phyloP scores from a whole-genome alignment of 2,888 invertebrate species.

The Pseudeuparius sepicola region DNA sequence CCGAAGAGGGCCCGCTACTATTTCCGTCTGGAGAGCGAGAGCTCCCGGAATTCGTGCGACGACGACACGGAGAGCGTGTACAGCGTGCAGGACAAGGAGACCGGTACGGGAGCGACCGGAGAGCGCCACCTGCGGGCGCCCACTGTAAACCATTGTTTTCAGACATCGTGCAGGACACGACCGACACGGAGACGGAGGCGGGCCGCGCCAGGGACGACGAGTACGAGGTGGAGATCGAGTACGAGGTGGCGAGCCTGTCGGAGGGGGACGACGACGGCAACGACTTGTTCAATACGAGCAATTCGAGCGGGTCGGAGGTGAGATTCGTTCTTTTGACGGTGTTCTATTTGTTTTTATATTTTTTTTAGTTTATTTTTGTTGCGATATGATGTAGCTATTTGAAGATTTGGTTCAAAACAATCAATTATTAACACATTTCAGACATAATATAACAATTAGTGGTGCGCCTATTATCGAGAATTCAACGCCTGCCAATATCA shows the following conservation, averaged over 20 bases:
- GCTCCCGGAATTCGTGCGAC: constrained; percentile 31
- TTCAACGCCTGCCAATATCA: too few relatives aligned
- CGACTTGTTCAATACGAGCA: constrained; percentile 24
- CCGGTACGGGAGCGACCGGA: constrained; percentile 54
- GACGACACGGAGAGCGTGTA: constrained; percentile 48
- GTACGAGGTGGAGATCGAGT: constrained; percentile 32
- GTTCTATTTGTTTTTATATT: constrained; percentile 4
- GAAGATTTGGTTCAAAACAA: too few relatives aligned
- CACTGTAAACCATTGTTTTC: constrained; percentile 31
- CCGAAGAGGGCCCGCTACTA: constrained; percentile 27
- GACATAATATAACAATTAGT: too few relatives aligned
- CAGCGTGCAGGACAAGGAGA: constrained; percentile 55
- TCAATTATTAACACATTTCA: too few relatives aligned
- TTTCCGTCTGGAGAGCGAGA: constrained; percentile 39
- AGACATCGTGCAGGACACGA: constrained; percentile 37
- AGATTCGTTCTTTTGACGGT: constrained; percentile 19
- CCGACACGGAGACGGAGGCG: constrained; percentile 35
- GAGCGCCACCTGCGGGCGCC: constrained; percentile 11
- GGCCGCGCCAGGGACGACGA: constrained; percentile 26
- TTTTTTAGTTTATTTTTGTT: neutral
- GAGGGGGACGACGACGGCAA: constrained; percentile 37
- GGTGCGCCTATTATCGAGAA: too few relatives aligned
- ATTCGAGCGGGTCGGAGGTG: constrained; percentile 47
- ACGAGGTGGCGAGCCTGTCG: constrained; percentile 42
- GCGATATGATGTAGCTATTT: neutral